Base-by-base conservation (phyloP, 1,140 invertebrate species). In the Rhyzopertha dominica region DNA sequence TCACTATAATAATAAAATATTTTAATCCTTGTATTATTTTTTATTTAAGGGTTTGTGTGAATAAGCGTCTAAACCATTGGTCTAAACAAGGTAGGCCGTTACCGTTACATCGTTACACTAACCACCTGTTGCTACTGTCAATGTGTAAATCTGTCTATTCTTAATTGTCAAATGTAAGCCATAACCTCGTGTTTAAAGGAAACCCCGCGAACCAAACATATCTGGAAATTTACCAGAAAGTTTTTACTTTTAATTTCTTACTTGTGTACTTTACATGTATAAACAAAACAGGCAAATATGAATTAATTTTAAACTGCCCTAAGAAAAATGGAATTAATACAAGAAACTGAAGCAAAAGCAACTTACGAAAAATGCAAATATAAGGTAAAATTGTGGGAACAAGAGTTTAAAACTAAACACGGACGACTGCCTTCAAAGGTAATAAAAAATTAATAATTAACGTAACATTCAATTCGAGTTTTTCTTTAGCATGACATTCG, bases 331-430 rank as follows among this genome's bases (percentile, higher is more conserved):
- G 61, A 63, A 34, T 51, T 65, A 13, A 38, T 65, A 28, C 44
- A 52, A 18, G 42, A 62, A 9, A 58, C 62, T 7, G 56, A 57
- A 31, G 20, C 49, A 13, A 63, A 62, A 45, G 52, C 42, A 16
- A 56, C 51, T 1, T 67, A 67, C 28, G 56, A 65, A 28, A 66
- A 66, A 63, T 81, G 76, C 54, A 88, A 87, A 69, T 64, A 75
- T 24, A 75, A 77, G 16, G 82, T 89, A 0, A 88, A 87, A 72
- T 59, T 75, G 54, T 89, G 85, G 86, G 85, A 88, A 67, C 83
- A 79, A 53, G 72, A 82, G 29, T 89, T 88, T 59, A 84, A 79
- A 56, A 75, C 77, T 54, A 75, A 75, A 53, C 63, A 80, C 64
- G 77, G 76, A 29, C 72, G 82, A 14, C 77, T 79, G 49, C 86